Base-by-base conservation (phyloP, 2,797 vertebrate species). In the Dryobates pubescens region DNA sequence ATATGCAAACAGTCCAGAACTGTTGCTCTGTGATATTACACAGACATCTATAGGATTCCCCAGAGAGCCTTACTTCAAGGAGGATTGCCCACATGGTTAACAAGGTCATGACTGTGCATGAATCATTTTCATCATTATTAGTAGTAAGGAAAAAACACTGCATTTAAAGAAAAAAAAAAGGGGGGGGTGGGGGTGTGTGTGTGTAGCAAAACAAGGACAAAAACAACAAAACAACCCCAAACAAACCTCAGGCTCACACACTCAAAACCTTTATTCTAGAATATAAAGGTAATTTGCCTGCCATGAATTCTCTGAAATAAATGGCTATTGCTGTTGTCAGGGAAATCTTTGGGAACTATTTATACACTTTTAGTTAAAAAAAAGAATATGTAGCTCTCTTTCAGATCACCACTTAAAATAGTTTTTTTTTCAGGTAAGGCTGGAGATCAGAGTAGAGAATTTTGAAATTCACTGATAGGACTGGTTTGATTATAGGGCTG, bases 121-220 rank as follows among this genome's bases (percentile, higher is more conserved):
- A 93, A 87, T 95, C 8, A 65, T 91, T 93, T 92, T 88, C 26
- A 29, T 94, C 56, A 78, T 84, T 54, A n/a, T 78, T 82, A 12
- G 61, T 69, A 51, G 16, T 9, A 51, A 74, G 69, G 32, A 82
- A 88, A 82, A 89, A 81, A 3, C 17, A 30, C 3, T 47, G 8
- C 22, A 19, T 36, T 70, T 12, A 30, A 59, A 61, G 72, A 16
- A 80, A 65, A 3, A 12, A 20, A 17, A 10, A 14, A 11, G 4
- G 2, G 3, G 0, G 4, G 2, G 13, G 2, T 5, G 7, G 7
- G 2, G 20, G 10, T 3, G n/a, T n/a, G n/a, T n/a, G n/a, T 5
- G 7, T 23, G 8, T 10, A 22, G 47, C 4, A 17, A 56, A 10
- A 10, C n/a, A 43, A 38, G 18, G 32, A 38, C 38, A 16, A 65